These are phyloP conservation scores for Natrix natrix DNA, from an alignment of 2,797 vertebrate species.

Conservation along the genomic window DNA sequence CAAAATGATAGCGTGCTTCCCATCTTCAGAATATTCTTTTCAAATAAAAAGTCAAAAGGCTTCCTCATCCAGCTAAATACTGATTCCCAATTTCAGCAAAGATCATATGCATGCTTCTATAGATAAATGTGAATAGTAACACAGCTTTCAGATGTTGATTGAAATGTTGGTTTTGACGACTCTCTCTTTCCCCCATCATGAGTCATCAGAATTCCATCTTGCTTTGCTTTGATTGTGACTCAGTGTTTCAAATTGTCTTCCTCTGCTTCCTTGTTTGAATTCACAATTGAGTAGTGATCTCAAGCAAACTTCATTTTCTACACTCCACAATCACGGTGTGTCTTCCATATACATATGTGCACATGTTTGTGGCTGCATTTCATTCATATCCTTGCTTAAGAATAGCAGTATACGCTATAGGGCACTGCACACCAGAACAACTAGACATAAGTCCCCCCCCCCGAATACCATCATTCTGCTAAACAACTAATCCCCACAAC, in stretches of 20 bases:
- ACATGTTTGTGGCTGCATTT: background rate
- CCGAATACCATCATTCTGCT: too few relatives aligned
- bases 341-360: background rate
- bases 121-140: background rate
- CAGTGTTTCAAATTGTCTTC: slow-evolving; percentile 24
- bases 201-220: slow-evolving; percentile 13
- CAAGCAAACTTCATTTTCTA: background rate
- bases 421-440: too few relatives aligned
- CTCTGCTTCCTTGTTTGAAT: background rate
- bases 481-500: too few relatives aligned
- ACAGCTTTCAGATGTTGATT: slow-evolving; percentile 23
- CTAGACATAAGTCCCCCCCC: too few relatives aligned
- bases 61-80: slow-evolving; percentile 19
- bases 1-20: slow-evolving; percentile 5
- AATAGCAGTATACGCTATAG: background rate
- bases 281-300: background rate
- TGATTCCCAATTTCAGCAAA: slow-evolving; percentile 10
- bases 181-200: slow-evolving; percentile 21
- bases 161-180: background rate
- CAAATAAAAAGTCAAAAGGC: slow-evolving; percentile 3
- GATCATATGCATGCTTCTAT: slow-evolving; percentile 5
- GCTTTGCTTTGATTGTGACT: background rate
- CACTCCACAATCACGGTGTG: background rate
- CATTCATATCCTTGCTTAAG: background rate
- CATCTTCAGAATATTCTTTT: slow-evolving; percentile 19